These are phyloP conservation scores for Pteruthius melanotis DNA, from an alignment of 2,113 vertebrate genomes.

Conservation along the genomic window DNA sequence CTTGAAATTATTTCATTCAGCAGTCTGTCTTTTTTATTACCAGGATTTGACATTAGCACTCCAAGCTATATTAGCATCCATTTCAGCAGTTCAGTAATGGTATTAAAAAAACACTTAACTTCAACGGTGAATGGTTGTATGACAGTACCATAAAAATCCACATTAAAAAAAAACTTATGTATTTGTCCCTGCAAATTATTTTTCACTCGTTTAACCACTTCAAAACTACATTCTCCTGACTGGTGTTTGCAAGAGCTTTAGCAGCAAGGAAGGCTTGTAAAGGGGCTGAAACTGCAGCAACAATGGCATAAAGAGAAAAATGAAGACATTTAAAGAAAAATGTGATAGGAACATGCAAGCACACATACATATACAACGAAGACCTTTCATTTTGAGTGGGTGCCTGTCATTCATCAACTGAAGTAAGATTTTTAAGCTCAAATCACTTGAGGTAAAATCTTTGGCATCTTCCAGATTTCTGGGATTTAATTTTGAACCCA, in stretches of 20 bases:
- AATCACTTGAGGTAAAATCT: constrained; percentile 67
- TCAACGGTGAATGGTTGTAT: constrained; percentile 83
- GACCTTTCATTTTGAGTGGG: constrained; percentile 29
- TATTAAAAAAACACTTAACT: constrained; percentile 89
- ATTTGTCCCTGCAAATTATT: constrained; percentile 80
- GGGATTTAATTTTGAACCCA: constrained; percentile 77
- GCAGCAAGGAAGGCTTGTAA: not conserved
- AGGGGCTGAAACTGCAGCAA: not conserved
- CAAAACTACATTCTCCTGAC: constrained; percentile 64
- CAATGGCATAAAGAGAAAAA: not conserved
- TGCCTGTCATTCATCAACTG: constrained; percentile 60
- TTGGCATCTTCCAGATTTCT: constrained; percentile 64
- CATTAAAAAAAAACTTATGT: constrained; percentile 78
- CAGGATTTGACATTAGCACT: constrained; percentile 85
- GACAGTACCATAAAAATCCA: constrained; percentile 84
- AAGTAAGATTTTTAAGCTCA: constrained; percentile 70
- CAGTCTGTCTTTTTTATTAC: constrained; percentile 88
- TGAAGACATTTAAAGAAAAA: not conserved
- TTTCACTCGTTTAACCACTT: constrained; percentile 80
- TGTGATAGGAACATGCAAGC: not conserved
- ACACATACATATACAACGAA: not conserved
- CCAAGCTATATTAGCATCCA: constrained; percentile 84
- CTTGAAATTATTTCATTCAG: constrained; percentile 86
- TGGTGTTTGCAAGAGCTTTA: constrained; percentile 40
- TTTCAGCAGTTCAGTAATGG: constrained; percentile 83